phyloP scores from a whole-genome alignment of 2,113 vertebrate species.

The Calidris pygmaea region DNA sequence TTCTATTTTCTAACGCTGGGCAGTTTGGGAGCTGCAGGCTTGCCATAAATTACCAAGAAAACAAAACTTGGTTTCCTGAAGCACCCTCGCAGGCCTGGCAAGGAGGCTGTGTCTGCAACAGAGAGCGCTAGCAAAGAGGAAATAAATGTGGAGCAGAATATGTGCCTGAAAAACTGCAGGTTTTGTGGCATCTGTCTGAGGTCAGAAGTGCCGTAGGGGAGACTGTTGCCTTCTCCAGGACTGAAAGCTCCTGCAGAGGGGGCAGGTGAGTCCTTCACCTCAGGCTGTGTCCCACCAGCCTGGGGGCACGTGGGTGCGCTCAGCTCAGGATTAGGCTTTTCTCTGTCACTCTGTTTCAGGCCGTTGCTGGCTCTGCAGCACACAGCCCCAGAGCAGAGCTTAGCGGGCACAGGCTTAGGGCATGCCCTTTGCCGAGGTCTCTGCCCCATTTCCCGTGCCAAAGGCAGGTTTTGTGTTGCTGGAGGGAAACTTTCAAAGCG shows the following conservation, averaged over 20 bases:
- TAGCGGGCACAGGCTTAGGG: background rate
- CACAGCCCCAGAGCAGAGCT: background rate
- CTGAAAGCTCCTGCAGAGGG: background rate
- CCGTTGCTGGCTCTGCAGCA: background rate
- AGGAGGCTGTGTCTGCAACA: background rate
- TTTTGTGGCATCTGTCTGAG: background rate
- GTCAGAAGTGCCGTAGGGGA: background rate
- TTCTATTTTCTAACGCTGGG: background rate
- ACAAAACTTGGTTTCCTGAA: background rate
- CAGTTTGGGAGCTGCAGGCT: slow-evolving; percentile 2
- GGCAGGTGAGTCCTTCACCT: background rate
- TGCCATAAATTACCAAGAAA: slow-evolving; percentile 19
- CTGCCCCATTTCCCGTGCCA: background rate
- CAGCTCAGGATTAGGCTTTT: background rate
- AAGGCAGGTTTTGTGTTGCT: background rate
- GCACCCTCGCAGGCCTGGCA: background rate
- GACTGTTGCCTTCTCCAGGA: background rate
- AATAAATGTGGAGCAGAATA: background rate
- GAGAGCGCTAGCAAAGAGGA: background rate
- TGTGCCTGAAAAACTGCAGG: background rate
- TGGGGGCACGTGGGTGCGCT: rapidly evolving
- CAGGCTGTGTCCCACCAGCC: background rate
- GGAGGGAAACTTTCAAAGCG: background rate
- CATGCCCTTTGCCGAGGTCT: background rate
- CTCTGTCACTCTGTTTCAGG: background rate